Evolutionary conservation across 2,888 invertebrate genomes (phyloP).

Genomic region (Spodoptera littoralis): DNA sequence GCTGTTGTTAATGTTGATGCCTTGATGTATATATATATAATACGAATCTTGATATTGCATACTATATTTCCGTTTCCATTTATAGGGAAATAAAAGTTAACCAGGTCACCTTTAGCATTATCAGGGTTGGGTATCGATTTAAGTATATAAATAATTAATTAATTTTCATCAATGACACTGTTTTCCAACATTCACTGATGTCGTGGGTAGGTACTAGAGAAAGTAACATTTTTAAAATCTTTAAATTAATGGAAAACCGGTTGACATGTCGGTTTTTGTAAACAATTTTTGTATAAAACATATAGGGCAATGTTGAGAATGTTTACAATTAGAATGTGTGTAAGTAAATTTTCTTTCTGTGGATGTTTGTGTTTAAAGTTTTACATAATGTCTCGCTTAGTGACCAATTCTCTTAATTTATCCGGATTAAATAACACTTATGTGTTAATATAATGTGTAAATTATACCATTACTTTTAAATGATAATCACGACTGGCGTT

Average conservation of each 20-base stretch:
- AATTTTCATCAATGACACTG: too few species aligned
- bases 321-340: too few species aligned
- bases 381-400: neutral
- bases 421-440: neutral
- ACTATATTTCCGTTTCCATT: constrained; percentile 6
- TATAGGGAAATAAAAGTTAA: constrained; percentile 4
- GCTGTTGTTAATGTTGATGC: constrained; percentile 17
- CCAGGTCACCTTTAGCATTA: too few species aligned
- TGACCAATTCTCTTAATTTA: neutral
- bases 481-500: constrained; percentile 19
- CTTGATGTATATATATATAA: constrained; percentile 1
- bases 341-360: too few species aligned
- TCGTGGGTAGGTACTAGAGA: too few species aligned
- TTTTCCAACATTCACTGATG: too few species aligned
- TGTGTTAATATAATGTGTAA: neutral
- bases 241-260: constrained; percentile 2
- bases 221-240: too few species aligned
- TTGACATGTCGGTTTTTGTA: neutral
- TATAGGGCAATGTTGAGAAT: too few species aligned
- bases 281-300: too few species aligned
- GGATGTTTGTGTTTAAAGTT: neutral
- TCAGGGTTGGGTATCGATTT: too few species aligned
- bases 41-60: constrained; percentile 6
- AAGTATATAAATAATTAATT: too few species aligned
- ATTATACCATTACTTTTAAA: constrained; percentile 20